Evolutionary conservation across 2,113 vertebrate species (phyloP).

Genomic region (Thinocorus orbignyianus): DNA sequence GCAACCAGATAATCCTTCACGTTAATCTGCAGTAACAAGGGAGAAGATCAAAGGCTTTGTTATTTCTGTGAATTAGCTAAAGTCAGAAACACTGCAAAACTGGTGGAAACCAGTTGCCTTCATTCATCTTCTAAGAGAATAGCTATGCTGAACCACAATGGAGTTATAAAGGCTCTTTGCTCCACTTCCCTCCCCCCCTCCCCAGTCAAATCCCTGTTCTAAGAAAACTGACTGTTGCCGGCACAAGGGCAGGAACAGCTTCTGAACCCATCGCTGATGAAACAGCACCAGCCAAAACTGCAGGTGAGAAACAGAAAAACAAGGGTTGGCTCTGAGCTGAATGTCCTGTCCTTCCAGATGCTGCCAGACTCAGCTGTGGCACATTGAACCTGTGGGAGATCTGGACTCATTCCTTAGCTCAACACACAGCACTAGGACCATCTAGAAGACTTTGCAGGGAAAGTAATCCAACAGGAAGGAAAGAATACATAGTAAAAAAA

Average conservation of each 20-base stretch:
- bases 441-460: not conserved
- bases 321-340: not conserved
- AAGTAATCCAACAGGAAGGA: not conserved
- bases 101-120: not conserved
- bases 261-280: not conserved
- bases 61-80: not conserved
- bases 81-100: not conserved
- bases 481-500: not conserved
- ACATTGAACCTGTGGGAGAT: not conserved
- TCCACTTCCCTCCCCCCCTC: not conserved
- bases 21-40: not conserved
- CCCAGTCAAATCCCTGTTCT: not conserved
- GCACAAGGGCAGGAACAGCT: not conserved
- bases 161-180: not conserved
- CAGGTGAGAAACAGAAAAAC: not conserved
- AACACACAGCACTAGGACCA: not conserved
- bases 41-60: not conserved
- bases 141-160: fast-evolving
- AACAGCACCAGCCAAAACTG: not conserved
- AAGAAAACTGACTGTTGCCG: not conserved
- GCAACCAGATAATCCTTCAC: not conserved
- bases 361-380: not conserved
- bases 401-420: not conserved
- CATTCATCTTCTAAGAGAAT: not conserved
- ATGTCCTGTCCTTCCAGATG: not conserved